Base-by-base conservation (phyloP, 2,797 vertebrate genomes). In the Uromys caudimaculatus region DNA sequence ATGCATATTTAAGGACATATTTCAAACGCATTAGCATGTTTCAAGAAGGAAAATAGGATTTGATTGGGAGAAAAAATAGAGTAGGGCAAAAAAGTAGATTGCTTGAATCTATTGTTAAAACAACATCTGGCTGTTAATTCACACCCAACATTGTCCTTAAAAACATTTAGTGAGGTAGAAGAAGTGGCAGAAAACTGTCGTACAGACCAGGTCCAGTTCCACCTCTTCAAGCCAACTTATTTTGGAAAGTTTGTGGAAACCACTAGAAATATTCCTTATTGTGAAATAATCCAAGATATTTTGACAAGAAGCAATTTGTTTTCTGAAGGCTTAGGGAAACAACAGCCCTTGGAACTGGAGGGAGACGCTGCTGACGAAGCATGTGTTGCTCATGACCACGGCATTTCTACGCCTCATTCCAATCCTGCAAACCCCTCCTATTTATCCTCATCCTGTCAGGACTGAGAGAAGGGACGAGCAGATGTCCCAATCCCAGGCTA, bases 321-420 rank as follows among this genome's bases (percentile, higher is more conserved):
- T 97, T 95, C 79, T 67, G 29, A 89, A 89, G 87, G 79, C 89
- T 95, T 89, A 69, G 75, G 96, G 17, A 91, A 95, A 92, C 90
- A 76, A 64, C 88, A 94, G 90, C 41, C 47, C 16, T 77, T 87
- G 52, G 89, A 91, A n/a, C 92, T 50, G 50, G 90, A 94, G 23
- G 60, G 62, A 84, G 58, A 91, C 23, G 52, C 50, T 69, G 69
- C 92, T 54, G 93, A 77, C 0, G 0, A 38, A 85, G 52, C 4
- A 12, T 95, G 92, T 75, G 4, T 12, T 50, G 89, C 91, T 44
- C 83, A 13, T 88, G 91, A 91, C 92, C 56, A 0, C 1, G 67
- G 71, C 92, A 97, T 96, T 97, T 96, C 62, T 91, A 96, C 0
- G 35, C 96, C 71, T 97, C 97, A 82, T 97, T 97, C 89, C 91